phyloP scores from a whole-genome alignment of 2,797 vertebrate genomes.

The Hoplostethus mediterraneus region DNA sequence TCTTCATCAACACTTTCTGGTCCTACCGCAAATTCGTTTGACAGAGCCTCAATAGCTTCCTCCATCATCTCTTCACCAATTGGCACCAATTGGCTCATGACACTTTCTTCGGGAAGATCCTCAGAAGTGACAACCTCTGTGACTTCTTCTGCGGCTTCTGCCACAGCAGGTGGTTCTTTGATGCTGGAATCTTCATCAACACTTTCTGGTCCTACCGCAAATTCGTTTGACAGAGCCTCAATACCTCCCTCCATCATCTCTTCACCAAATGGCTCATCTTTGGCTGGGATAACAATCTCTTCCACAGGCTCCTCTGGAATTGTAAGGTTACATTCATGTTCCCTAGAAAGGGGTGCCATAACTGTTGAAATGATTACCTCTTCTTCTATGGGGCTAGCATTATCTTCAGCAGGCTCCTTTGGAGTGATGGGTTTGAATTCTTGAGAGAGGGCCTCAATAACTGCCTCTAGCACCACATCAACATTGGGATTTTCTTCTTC shows the following conservation, averaged over 20 bases:
- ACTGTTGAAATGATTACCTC: constrained; percentile 7
- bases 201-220: background rate
- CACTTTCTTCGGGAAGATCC: background rate
- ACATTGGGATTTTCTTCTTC: background rate
- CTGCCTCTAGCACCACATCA: constrained; percentile 12
- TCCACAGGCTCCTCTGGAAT: constrained; percentile 1
- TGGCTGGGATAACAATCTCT: background rate
- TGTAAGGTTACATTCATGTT: background rate
- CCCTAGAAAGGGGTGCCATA: constrained; percentile 19
- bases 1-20: constrained; percentile 1
- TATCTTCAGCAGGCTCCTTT: constrained; percentile 1
- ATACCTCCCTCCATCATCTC: constrained; percentile 18
- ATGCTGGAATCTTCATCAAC: background rate
- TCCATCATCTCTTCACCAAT: constrained; percentile 7
- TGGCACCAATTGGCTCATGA: too few relatives aligned
- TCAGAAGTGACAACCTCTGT: background rate
- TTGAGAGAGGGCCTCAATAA: constrained; percentile 25
- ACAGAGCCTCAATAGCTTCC: constrained; percentile 23
- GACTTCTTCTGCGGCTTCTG: background rate
- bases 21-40: background rate
- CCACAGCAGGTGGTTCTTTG: background rate
- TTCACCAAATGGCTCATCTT: constrained; percentile 10
- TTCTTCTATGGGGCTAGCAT: background rate
- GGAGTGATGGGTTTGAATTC: background rate
- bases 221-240: constrained; percentile 14